phyloP scores from a whole-genome alignment of 2,797 vertebrate species.

The Phrynocephalus guinanensis region DNA sequence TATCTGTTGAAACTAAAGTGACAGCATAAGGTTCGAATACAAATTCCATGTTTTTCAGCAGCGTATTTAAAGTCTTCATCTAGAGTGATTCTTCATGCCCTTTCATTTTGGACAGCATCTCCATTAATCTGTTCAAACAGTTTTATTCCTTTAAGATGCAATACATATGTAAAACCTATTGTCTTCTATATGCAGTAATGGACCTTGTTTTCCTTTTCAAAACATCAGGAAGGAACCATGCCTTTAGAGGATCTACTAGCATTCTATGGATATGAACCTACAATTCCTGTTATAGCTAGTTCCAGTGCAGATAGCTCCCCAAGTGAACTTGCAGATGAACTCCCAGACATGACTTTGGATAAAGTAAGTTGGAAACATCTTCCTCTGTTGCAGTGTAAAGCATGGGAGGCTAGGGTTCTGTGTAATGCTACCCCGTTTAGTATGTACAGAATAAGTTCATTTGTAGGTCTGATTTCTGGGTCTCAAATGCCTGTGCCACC shows the following conservation, averaged over 20 bases:
- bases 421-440: not conserved
- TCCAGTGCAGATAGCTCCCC: conserved; percentile 95
- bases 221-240: conserved; percentile 93
- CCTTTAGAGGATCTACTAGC: conserved; percentile 94
- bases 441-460: not conserved
- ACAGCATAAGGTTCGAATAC: not conserved
- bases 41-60: not conserved
- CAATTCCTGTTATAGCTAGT: conserved; percentile 83
- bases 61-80: not conserved
- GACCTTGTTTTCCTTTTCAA: conserved; percentile 22
- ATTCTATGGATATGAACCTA: conserved; percentile 94
- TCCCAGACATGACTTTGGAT: conserved; percentile 98
- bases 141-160: not conserved
- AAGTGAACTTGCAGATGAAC: conserved; percentile 93
- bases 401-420: not conserved
- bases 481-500: not conserved
- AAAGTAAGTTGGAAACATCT: conserved; percentile 83
- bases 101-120: not conserved
- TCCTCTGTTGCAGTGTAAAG: not conserved
- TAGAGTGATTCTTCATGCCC: not conserved
- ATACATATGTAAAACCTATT: not conserved
- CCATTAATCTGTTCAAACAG: not conserved
- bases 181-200: conserved; percentile 1
- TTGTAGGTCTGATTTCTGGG: not conserved
- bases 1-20: not conserved